These are phyloP conservation scores for Empidonax traillii DNA, from an alignment of 2,113 vertebrate genomes.

Conservation along the genomic window DNA sequence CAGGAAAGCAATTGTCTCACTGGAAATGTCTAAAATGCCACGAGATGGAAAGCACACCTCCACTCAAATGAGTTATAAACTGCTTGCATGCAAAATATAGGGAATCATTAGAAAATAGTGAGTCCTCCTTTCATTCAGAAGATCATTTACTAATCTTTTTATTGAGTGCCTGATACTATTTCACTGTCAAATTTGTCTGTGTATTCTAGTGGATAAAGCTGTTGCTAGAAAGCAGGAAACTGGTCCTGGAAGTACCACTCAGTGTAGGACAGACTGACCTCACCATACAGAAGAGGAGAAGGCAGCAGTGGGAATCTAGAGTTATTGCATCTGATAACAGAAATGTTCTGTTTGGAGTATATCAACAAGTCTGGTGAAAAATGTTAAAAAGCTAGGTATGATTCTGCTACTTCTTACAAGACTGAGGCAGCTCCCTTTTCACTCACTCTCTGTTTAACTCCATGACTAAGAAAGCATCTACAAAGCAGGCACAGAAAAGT, in stretches of 20 bases:
- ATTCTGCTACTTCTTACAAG: neutral
- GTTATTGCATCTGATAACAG: neutral
- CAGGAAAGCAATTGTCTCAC: neutral
- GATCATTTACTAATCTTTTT: neutral
- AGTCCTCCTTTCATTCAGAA: neutral
- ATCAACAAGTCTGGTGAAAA: neutral
- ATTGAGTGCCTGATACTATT: neutral
- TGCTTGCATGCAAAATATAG: neutral
- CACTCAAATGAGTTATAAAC: neutral
- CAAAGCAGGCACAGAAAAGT: neutral
- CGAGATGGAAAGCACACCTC: neutral
- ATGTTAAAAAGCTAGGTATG: neutral
- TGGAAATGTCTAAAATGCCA: neutral
- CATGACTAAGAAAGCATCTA: neutral
- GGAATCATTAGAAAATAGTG: neutral
- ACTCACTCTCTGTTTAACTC: too few species aligned
- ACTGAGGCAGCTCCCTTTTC: neutral
- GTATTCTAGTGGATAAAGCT: neutral
- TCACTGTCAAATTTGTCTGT: neutral
- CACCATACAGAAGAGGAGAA: neutral
- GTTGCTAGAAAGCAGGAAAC: neutral
- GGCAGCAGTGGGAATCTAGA: neutral
- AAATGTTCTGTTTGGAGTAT: neutral
- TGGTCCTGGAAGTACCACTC: neutral
- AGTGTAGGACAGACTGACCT: neutral